phyloP scores from a whole-genome alignment of 2,113 vertebrate species.

The Bathybates hornii region DNA sequence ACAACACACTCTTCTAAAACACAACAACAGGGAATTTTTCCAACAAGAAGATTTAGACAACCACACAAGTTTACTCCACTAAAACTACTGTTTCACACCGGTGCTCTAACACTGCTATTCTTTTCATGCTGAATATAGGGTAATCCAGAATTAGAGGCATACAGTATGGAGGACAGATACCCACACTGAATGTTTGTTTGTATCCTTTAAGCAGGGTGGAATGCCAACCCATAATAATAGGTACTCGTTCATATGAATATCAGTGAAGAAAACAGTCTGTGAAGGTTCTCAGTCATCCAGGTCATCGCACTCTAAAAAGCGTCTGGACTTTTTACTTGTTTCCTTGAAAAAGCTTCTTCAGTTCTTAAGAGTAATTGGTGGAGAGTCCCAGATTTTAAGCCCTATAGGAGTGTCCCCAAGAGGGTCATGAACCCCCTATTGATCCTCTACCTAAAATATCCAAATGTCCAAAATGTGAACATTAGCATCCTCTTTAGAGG shows the following conservation, averaged over 20 bases:
- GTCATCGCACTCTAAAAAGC: not conserved
- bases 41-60: not conserved
- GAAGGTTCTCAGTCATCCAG: not conserved
- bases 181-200: fast-evolving
- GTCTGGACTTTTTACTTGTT: fast-evolving
- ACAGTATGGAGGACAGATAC: not conserved
- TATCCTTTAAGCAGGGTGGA: not conserved
- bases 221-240: not conserved
- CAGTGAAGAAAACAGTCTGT: not conserved
- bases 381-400: not conserved
- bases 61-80: not conserved
- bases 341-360: not conserved
- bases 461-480: not conserved
- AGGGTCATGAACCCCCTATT: not conserved
- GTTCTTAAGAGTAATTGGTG: not conserved
- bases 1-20: not conserved
- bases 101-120: not conserved
- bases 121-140: not conserved
- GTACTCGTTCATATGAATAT: no score
- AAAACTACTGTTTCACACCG: not conserved
- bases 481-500: not conserved
- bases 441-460: not conserved
- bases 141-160: not conserved
- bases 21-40: not conserved
- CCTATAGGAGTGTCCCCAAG: fast-evolving